A percentile compares a stretch with the other conserved stretches of the same genome.
These are phyloP conservation scores for Zosterops hypoxanthus DNA, from an alignment of 2,113 vertebrate genomes.

Conservation along the genomic window DNA sequence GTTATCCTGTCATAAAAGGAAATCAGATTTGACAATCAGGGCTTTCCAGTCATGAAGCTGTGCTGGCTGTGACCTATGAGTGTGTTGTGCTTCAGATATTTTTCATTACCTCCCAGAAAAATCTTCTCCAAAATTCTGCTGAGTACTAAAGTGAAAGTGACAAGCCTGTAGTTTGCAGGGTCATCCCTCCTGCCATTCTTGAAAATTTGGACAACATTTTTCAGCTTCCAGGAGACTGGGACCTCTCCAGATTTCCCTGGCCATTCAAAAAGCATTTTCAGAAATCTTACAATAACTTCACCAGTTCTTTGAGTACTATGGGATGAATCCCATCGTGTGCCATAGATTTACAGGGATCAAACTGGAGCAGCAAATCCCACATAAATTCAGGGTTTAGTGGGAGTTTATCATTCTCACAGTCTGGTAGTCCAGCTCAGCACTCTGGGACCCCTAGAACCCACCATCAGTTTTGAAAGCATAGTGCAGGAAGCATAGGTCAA, in stretches of 20 bases:
- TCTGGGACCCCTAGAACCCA: neutral
- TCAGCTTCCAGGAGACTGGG: neutral
- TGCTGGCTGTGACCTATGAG: neutral
- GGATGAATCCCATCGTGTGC: fast-evolving
- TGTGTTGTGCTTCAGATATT: neutral
- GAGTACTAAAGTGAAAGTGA: neutral
- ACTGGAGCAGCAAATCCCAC: neutral
- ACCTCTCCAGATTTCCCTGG: neutral
- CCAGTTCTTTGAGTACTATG: neutral
- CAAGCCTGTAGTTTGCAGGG: neutral
- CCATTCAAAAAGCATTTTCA: neutral
- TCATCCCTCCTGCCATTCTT: neutral
- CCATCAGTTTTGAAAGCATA: neutral
- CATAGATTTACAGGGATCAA: neutral
- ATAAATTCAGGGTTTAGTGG: neutral
- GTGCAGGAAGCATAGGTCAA: neutral
- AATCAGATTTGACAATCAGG: neutral
- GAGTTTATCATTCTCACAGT: neutral
- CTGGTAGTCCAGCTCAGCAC: neutral
- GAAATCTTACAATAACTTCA: neutral
- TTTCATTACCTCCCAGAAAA: neutral
- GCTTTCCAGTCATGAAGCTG: neutral
- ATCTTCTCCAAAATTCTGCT: neutral
- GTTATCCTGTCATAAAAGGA: neutral
- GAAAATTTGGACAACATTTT: neutral